A percentile compares a stretch with the other conserved stretches of the same genome.
These are phyloP conservation scores for Phoenicopterus ruber DNA, from an alignment of 2,113 vertebrate genomes.

Conservation along the genomic window DNA sequence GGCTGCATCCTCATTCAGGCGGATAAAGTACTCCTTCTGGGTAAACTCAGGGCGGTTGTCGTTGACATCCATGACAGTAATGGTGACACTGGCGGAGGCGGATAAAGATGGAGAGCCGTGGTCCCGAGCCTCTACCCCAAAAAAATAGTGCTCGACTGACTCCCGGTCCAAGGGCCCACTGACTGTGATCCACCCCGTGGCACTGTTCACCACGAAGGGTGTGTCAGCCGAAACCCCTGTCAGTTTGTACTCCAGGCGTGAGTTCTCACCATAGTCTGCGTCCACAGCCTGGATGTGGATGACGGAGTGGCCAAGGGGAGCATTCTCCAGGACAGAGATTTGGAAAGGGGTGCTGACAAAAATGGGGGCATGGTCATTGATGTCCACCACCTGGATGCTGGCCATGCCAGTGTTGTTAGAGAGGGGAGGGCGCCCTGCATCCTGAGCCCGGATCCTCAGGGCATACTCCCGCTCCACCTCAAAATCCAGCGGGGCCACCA, in stretches of 20 bases:
- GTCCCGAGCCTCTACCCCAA: conserved; percentile 93
- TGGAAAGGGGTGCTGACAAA: conserved; percentile 98
- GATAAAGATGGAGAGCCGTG: conserved; percentile 91
- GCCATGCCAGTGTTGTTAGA: conserved; percentile 96
- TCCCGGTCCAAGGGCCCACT: conserved; percentile 93
- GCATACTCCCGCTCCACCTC: conserved; percentile 93
- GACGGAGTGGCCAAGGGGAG: conserved; percentile 92
- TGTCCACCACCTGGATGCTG: conserved; percentile 94
- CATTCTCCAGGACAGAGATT: conserved; percentile 91
- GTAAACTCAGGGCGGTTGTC: conserved; percentile 96
- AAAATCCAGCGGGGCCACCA: conserved; percentile 91
- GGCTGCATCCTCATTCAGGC: conserved; percentile 90
- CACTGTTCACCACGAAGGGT: conserved; percentile 92
- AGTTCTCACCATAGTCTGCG: conserved; percentile 90
- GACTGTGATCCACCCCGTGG: conserved; percentile 95
- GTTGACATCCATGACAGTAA: conserved; percentile 96
- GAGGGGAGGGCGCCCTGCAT: conserved; percentile 91
- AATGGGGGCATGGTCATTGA: conserved; percentile 95
- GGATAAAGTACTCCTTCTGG: conserved; percentile 90
- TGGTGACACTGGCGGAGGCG: conserved; percentile 91
- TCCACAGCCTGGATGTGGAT: conserved; percentile 98
- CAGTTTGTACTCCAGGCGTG: conserved; percentile 91
- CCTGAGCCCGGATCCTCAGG: conserved; percentile 91
- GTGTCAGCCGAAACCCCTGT: conserved; percentile 84
- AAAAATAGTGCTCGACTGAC: conserved; percentile 91